phyloP scores from a whole-genome alignment of 1,140 invertebrate genomes.

The Drosophila kepulauana region DNA sequence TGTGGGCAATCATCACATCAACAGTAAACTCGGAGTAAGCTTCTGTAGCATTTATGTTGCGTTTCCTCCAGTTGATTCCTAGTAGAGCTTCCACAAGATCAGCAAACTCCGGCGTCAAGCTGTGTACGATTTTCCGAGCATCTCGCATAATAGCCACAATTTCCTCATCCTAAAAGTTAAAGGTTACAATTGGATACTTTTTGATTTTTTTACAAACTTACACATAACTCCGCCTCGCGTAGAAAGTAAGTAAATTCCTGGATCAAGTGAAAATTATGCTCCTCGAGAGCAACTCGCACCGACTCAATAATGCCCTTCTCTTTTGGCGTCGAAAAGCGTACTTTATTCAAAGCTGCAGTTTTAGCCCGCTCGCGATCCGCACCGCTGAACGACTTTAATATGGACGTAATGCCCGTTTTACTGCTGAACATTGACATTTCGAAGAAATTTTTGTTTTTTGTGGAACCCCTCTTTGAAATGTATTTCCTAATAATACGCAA shows the following conservation, averaged over 20 bases:
- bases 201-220: constrained; percentile 43
- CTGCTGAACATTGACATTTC: constrained; percentile 74
- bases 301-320: constrained; percentile 66
- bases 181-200: not conserved
- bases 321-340: constrained; percentile 67
- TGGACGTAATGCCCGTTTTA: constrained; percentile 69
- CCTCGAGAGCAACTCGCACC: constrained; percentile 58
- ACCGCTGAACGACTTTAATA: constrained; percentile 66
- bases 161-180: constrained; percentile 86
- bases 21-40: constrained; percentile 88
- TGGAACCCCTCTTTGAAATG: not conserved
- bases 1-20: constrained; percentile 88
- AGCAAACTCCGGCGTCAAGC: constrained; percentile 86
- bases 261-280: constrained; percentile 63
- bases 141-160: constrained; percentile 86
- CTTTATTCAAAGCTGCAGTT: constrained; percentile 67
- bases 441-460: not conserved
- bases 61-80: constrained; percentile 86
- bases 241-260: constrained; percentile 73
- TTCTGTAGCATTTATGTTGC: constrained; percentile 85
- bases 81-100: constrained; percentile 88
- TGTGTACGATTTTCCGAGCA: constrained; percentile 87
- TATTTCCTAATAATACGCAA: constrained; percentile 52
- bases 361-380: constrained; percentile 70
- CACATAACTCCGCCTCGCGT: constrained; percentile 57